Conservation (phyloP, 1,140 invertebrate species). For the Apis florea region DNA sequence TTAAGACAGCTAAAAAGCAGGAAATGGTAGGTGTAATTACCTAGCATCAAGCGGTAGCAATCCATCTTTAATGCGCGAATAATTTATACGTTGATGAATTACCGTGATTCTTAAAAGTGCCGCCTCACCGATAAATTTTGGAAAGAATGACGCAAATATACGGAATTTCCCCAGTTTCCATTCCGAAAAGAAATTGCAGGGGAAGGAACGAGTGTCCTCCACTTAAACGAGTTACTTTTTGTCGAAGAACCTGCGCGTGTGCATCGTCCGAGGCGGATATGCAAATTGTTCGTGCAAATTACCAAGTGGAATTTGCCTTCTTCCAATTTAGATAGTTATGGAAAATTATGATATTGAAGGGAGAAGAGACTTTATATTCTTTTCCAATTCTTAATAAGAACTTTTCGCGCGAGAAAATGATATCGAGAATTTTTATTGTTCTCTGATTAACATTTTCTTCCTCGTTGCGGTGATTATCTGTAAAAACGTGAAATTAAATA, state of each 20-base stretch:
- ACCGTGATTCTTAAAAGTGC: slow-evolving; percentile 14
- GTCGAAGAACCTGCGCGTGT: not conserved
- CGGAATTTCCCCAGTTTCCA: not conserved
- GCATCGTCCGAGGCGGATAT: not conserved
- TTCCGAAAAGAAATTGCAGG: not conserved
- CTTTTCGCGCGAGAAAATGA: not conserved
- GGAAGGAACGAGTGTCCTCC: not conserved
- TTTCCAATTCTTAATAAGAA: not conserved
- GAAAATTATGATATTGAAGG: no score
- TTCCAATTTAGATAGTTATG: not conserved
- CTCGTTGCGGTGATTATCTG: not conserved
- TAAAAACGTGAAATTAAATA: not conserved
- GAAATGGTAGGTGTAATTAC: slow-evolving; percentile 11
- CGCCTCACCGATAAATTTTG: not conserved
- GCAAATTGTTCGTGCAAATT: not conserved
- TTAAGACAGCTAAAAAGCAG: no score
- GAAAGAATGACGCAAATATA: not conserved
- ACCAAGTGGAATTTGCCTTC: not conserved
- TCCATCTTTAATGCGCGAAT: slow-evolving; percentile 14
- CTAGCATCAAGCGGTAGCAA: not conserved
- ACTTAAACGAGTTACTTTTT: not conserved
- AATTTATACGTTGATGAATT: slow-evolving; percentile 30
- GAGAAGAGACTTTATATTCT: no score
- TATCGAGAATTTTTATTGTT: no score
- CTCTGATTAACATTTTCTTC: not conserved